Conservation (phyloP, 2,113 vertebrate species). For the Xenus cinereus region DNA sequence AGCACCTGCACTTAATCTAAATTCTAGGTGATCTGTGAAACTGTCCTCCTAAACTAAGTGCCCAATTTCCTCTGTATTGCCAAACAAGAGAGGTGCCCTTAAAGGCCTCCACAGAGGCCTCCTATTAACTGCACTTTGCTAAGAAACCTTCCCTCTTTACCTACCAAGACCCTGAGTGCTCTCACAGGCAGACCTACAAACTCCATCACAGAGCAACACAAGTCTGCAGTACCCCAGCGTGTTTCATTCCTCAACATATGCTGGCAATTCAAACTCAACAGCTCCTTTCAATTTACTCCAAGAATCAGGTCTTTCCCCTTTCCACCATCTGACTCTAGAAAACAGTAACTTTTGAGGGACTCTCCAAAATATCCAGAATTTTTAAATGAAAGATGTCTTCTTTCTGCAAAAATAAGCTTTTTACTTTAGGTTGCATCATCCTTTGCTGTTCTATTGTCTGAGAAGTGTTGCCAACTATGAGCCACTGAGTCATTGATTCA, state of each 20-base stretch:
- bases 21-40: neutral
- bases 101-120: neutral
- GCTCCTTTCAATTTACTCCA: neutral
- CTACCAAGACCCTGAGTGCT: neutral
- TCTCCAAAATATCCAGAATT: neutral
- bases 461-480: neutral
- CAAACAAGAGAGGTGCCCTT: neutral
- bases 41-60: neutral
- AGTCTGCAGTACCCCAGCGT: neutral
- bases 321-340: neutral
- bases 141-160: neutral
- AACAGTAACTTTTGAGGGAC: neutral
- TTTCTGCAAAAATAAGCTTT: neutral
- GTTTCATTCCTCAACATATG: neutral
- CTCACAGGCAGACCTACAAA: neutral
- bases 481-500: constrained; percentile 6
- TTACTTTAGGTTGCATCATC: constrained; percentile 60
- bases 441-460: neutral
- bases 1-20: neutral
- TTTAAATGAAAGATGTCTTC: neutral
- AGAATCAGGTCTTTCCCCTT: neutral
- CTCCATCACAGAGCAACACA: neutral
- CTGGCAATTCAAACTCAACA: constrained; percentile 12
- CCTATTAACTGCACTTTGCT: neutral
- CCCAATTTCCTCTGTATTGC: neutral